phyloP scores from a whole-genome alignment of 1,140 invertebrate species.

The Heliconius eleuchia region DNA sequence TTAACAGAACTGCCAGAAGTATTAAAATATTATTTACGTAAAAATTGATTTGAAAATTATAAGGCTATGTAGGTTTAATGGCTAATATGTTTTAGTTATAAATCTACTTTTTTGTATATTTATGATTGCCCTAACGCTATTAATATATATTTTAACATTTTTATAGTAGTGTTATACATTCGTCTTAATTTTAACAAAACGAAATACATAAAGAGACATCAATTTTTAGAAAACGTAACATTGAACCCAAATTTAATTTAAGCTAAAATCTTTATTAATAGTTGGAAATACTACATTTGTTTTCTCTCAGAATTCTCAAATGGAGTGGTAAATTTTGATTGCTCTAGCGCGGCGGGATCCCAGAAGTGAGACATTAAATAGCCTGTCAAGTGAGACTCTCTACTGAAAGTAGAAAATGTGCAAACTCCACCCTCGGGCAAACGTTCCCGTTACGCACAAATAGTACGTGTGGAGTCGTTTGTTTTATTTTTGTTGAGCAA shows the following conservation, averaged over 20 bases:
- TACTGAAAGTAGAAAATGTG: conserved; percentile 20
- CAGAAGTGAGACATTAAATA: conserved; percentile 29
- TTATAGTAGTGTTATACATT: too few relatives aligned
- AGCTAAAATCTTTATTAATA: background rate
- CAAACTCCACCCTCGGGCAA: conserved; percentile 28
- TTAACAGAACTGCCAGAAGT: too few relatives aligned
- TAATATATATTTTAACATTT: too few relatives aligned
- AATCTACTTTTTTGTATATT: too few relatives aligned
- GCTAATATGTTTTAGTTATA: too few relatives aligned
- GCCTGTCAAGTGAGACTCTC: conserved; percentile 29
- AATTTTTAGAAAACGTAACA: too few relatives aligned
- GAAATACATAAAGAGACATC: too few relatives aligned
- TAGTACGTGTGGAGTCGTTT: background rate
- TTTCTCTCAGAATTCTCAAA: background rate
- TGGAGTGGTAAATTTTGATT: conserved; percentile 22
- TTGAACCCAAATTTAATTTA: background rate
- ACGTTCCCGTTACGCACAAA: conserved; percentile 29
- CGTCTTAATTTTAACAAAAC: too few relatives aligned
- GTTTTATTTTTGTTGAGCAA: background rate
- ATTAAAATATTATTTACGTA: too few relatives aligned
- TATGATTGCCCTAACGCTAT: too few relatives aligned
- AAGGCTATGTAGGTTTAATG: too few relatives aligned
- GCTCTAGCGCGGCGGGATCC: conserved; percentile 9
- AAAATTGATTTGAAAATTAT: too few relatives aligned
- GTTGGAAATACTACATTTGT: background rate